Percentiles rank a stretch among this genome's conserved stretches.
These are phyloP conservation scores for Neodiprion pinetum DNA, from an alignment of 1,140 invertebrate genomes.

Conservation along the genomic window DNA sequence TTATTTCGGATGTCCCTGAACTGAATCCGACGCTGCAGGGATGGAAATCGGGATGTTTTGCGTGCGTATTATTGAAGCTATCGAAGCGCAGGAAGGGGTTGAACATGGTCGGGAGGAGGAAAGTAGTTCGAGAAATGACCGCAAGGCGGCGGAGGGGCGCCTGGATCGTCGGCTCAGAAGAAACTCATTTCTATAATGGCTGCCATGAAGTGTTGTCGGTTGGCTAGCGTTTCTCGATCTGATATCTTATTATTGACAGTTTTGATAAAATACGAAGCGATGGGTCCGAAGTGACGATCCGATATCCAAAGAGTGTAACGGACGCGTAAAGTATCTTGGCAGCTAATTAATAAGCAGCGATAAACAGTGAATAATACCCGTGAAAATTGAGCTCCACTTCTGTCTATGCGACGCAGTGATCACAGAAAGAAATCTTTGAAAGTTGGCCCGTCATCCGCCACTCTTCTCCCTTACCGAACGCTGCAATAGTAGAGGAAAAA, in stretches of 20 bases:
- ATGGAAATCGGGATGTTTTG: too few species aligned
- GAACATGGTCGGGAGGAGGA: not conserved
- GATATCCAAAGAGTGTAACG: not conserved
- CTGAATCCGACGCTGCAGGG: too few species aligned
- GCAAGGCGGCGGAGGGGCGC: not conserved
- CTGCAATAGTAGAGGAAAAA: not conserved
- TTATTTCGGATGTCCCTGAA: too few species aligned
- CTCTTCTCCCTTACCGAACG: not conserved
- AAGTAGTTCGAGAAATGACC: not conserved
- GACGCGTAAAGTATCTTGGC: not conserved
- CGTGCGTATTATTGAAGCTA: too few species aligned
- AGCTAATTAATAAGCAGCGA: not conserved
- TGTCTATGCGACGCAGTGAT: constrained; percentile 15
- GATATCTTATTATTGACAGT: constrained; percentile 20
- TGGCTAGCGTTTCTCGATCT: constrained; percentile 22
- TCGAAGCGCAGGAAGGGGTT: too few species aligned
- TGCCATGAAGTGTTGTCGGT: constrained; percentile 55
- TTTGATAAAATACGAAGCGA: constrained; percentile 5
- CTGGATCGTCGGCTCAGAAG: not conserved
- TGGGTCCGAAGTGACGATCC: not conserved
- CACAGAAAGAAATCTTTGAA: not conserved
- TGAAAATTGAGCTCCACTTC: not conserved
- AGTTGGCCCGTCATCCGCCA: not conserved
- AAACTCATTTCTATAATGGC: constrained; percentile 55
- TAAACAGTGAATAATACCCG: not conserved